phyloP scores from a whole-genome alignment of 2,888 invertebrate species.

The Blastobasis adustella region DNA sequence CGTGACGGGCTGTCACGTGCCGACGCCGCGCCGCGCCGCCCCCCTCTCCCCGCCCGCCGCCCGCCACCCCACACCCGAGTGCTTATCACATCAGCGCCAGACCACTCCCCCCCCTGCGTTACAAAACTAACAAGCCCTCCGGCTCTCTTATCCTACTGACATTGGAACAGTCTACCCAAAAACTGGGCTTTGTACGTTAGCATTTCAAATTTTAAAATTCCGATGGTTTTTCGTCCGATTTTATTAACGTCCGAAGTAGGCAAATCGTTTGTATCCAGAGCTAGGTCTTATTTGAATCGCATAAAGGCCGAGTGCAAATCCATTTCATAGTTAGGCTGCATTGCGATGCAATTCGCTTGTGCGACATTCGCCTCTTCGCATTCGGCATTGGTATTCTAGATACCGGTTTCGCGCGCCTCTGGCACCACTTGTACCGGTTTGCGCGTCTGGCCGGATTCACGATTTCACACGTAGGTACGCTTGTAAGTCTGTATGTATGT shows the following conservation, averaged over 20 bases:
- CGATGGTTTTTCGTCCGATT: no score
- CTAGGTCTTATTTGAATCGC: no score
- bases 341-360: conserved; percentile 13
- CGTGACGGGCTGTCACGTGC: conserved; percentile 49
- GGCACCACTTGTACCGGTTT: conserved; percentile 14
- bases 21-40: conserved; percentile 18
- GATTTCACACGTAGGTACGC: conserved; percentile 6
- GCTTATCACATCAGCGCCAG: conserved; percentile 30
- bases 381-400: conserved; percentile 20
- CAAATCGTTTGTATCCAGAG: no score
- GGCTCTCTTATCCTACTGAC: conserved; percentile 18
- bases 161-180: no score
- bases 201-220: no score
- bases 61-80: conserved; percentile 5
- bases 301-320: no score
- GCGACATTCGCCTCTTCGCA: conserved; percentile 6
- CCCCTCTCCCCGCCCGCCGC: conserved; percentile 8
- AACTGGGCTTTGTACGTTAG: no score
- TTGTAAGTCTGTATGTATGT: conserved; percentile 1
- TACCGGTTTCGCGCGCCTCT: conserved; percentile 20
- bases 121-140: background rate
- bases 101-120: conserved; percentile 19
- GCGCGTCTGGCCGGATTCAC: conserved; percentile 3
- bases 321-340: conserved; percentile 1
- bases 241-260: no score